phyloP scores from a whole-genome alignment of 2,113 vertebrate species.

The Scartelaos histophorus region DNA sequence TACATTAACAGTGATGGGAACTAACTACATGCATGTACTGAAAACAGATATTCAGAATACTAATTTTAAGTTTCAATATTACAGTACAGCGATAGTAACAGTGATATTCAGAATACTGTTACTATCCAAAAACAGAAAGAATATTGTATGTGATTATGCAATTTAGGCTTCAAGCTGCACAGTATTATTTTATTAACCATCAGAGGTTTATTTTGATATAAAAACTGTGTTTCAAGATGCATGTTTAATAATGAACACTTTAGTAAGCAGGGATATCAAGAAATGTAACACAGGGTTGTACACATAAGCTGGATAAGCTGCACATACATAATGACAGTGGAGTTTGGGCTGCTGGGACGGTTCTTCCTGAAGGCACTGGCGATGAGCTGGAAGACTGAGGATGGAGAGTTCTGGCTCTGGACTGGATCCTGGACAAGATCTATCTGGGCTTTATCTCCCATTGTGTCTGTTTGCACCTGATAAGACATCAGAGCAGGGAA shows the following conservation, averaged over 20 bases:
- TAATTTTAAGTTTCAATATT: too few relatives aligned
- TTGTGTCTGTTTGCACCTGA: slow-evolving; percentile 45
- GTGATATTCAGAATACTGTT: too few relatives aligned
- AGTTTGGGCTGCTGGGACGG: slow-evolving; percentile 40
- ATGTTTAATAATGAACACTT: too few relatives aligned
- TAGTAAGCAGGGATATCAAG: too few relatives aligned
- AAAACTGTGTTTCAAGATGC: too few relatives aligned
- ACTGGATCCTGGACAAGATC: slow-evolving; percentile 33
- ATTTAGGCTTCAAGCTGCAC: too few relatives aligned
- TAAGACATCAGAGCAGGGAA: slow-evolving; percentile 54
- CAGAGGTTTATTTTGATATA: background rate
- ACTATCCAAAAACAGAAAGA: too few relatives aligned
- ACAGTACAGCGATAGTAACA: too few relatives aligned
- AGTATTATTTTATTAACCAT: background rate
- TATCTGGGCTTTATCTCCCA: slow-evolving; percentile 35
- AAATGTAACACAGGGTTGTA: background rate
- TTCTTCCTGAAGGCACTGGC: slow-evolving; percentile 69
- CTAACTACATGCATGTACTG: too few relatives aligned
- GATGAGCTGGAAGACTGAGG: slow-evolving; percentile 65
- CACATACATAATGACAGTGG: slow-evolving; percentile 53
- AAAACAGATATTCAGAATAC: too few relatives aligned
- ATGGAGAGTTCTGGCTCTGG: slow-evolving; percentile 51
- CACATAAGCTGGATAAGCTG: background rate
- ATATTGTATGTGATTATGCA: too few relatives aligned
- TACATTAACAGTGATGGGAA: too few relatives aligned